Percentiles rank a stretch among this genome's conserved stretches.
Evolutionary conservation across 2,797 vertebrate genomes (phyloP).

Genomic region (Hephaestus fuliginosus): DNA sequence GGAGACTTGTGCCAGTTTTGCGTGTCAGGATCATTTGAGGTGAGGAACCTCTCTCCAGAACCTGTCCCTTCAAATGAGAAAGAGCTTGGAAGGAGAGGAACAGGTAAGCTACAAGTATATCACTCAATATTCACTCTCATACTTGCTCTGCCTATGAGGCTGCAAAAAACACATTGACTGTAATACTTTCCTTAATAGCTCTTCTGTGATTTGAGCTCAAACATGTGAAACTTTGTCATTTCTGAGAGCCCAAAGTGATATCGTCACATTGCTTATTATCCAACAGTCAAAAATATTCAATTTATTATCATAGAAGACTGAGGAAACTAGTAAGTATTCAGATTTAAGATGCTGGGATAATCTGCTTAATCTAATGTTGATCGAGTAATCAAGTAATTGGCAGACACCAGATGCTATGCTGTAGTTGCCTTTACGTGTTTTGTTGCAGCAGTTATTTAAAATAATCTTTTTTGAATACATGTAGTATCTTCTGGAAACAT

Average conservation of each 20-base stretch:
- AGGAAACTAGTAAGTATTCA: neutral
- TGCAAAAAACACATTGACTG: neutral
- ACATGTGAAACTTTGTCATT: neutral
- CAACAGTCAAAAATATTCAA: neutral
- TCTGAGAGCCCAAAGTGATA: neutral
- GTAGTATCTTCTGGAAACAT: slow-evolving; percentile 7
- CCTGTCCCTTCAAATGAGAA: neutral
- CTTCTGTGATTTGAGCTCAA: neutral
- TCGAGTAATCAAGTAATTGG: neutral
- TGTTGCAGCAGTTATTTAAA: neutral
- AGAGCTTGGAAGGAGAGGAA: neutral
- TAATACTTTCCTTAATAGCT: neutral
- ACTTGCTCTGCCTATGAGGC: neutral
- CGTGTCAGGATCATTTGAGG: neutral
- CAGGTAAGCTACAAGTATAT: neutral
- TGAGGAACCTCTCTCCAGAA: slow-evolving; percentile 11
- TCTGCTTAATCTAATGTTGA: neutral
- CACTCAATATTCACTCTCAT: neutral
- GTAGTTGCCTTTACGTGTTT: neutral
- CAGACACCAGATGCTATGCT: no score
- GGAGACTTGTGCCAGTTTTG: neutral
- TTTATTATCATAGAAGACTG: neutral
- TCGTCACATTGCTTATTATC: neutral
- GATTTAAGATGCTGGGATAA: no score
- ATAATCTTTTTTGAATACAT: neutral